Base-by-base conservation (phyloP, 2,113 vertebrate species). In the Hemiprocne comata region DNA sequence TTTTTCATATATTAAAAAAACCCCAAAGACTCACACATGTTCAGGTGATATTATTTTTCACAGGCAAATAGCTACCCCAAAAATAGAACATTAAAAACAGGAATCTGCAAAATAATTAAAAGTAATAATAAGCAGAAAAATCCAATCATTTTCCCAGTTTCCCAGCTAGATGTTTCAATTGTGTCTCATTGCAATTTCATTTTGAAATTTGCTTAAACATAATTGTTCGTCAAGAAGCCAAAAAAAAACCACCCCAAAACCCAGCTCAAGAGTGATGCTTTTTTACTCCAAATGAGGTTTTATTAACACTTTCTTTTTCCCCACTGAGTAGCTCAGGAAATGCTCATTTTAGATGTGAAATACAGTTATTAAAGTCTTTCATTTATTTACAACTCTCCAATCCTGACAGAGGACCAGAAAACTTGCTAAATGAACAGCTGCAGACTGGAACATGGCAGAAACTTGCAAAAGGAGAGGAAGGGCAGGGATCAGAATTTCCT, bases 51-150 rank as follows among this genome's bases (percentile, higher is more conserved):
- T 55, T 70, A 55, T 73, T 75, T 77, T 89, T 60, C 21, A 31
- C 46, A 62, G 82, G 51, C 66, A 89, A 93, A 55, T 17, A 79
- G 44, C 72, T 51, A 4, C 64, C 76, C 86, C 82, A 92, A 85
- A 95, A 93, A 91, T 80, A 88, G 67, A 76, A 51, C 64, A 15
- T 31, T 73, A 90, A 79, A 42, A 42, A 42, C 12, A 42, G 13
- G 40, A 86, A 70, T 20, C 79, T 77, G 82, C 8, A 62, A 92
- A 95, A 94, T 96, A 94, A 95, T 95, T 96, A 85, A 85, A 82
- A 97, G 76, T 90, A 96, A 93, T 95, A 96, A 90, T 88, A 95
- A 94, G 94, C 92, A 94, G 96, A 90, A 90, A 95, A 96, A 92
- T 83, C 72, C 79, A 94, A 90, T 93, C 31, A 86, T 77, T 94